Evolutionary conservation across 2,888 invertebrate genomes (phyloP), one percentile per base, ranked within the genome.

Genomic region (Caenorhabditis sp.): DNA sequence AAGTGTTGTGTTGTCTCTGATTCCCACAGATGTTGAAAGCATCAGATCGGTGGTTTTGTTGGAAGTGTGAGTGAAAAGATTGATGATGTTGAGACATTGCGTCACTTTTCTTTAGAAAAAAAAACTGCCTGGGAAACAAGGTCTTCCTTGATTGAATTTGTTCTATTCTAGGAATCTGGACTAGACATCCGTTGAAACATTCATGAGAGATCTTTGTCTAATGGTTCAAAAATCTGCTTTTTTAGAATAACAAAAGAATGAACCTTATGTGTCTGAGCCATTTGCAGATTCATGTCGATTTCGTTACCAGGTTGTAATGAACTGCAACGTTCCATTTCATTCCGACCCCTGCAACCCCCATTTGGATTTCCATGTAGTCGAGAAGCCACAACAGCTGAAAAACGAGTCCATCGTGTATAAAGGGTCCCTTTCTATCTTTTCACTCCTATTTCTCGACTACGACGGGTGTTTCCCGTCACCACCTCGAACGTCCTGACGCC

Each of bases 111-210:
- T 49, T 58, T 44, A 16, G 10, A 14, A 49, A 56, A 47, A 56
- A 41, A 64, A n/a, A 16, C 54, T 66, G 58, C 28, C 51, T 49
- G 61, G 49, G 38, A 49, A 44, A 12, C 14, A 26, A 19, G 44
- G 31, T 26, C 26, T 41, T 26, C 8, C 14, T 64, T 66, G 64
- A 74, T 64, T 54, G 63, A 63, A 44, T 74, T 54, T 66, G n/a
- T 28, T 26, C 26, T 47, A 41, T 47, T 64, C 54, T 26, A 3
- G 26, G 54, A 54, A 14, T 44, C 24, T 8, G 24, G 63, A 19
- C 73, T 74, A 63, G 66, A 66, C 58, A 47, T 66, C 44, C 59
- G 1, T 31, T 38, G 75, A 76, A 68, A 76, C 66, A 75, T 56
- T 64, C 35, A 31, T 64, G 28, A 47, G n/a, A n/a, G n/a, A 24